Percentiles rank a stretch among this genome's conserved stretches.
Evolutionary conservation across 2,888 invertebrate species (phyloP).

Genomic region (Drosophila mimetica): DNA sequence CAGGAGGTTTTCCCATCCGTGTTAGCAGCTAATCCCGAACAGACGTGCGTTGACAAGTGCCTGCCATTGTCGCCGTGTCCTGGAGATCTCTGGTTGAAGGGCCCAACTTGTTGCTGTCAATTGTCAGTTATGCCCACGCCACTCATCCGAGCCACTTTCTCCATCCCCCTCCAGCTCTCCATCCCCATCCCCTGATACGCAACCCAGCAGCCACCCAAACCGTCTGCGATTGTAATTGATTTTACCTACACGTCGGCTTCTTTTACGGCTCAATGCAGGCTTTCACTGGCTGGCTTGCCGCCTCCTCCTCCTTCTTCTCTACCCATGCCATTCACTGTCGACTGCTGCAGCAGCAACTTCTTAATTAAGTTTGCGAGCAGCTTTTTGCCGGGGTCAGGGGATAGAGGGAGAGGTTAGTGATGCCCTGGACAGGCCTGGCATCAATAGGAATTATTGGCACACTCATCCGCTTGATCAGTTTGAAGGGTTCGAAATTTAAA

Average conservation of each 20-base stretch:
- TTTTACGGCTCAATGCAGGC: slow-evolving; percentile 44
- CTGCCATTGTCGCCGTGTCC: slow-evolving; percentile 20
- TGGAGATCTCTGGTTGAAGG: slow-evolving; percentile 18
- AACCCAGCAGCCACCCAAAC: slow-evolving; percentile 1
- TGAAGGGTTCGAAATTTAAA: neutral
- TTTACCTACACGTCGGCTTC: slow-evolving; percentile 53
- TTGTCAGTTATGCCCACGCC: slow-evolving; percentile 47
- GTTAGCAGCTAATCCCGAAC: slow-evolving; percentile 26
- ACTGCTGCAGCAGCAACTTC: slow-evolving; percentile 60
- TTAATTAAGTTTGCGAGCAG: slow-evolving; percentile 69
- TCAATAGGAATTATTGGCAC: slow-evolving; percentile 18
- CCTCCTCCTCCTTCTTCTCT: neutral
- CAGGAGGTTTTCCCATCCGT: slow-evolving; percentile 16
- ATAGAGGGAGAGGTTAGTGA: slow-evolving; percentile 2
- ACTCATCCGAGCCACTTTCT: slow-evolving; percentile 11
- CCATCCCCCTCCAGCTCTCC: neutral
- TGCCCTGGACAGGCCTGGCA: slow-evolving; percentile 13
- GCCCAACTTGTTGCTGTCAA: slow-evolving; percentile 67
- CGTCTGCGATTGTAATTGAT: slow-evolving; percentile 58
- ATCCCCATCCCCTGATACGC: slow-evolving; percentile 1
- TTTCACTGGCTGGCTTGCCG: slow-evolving; percentile 13
- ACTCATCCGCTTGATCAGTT: neutral
- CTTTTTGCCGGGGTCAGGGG: slow-evolving; percentile 41
- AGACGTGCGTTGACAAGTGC: slow-evolving; percentile 39
- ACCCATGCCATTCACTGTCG: slow-evolving; percentile 28